Evolutionary conservation across 2,888 invertebrate species (phyloP), one percentile per base, ranked within the genome.

Genomic region (Bedellia somnulentella): DNA sequence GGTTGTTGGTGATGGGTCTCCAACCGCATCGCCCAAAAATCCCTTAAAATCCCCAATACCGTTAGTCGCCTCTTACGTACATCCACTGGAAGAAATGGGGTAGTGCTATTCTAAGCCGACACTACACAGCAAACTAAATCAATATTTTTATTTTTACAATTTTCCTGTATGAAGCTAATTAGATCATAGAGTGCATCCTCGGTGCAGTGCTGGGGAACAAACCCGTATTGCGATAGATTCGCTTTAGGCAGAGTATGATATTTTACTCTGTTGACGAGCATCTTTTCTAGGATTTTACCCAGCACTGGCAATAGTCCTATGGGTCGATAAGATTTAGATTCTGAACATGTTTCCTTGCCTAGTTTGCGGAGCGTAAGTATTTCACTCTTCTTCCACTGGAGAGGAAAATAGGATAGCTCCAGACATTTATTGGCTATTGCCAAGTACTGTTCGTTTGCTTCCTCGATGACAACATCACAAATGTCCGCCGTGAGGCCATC

Each of bases 401-500:
- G n/a, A n/a, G n/a, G n/a, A n/a, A n/a, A n/a, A n/a, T n/a, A n/a
- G n/a, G n/a, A n/a, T n/a, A n/a, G n/a, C n/a, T n/a, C n/a, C n/a
- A n/a, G n/a, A n/a, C n/a, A n/a, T n/a, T n/a, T n/a, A n/a, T n/a
- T n/a, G n/a, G n/a, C n/a, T n/a, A n/a, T n/a, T 13, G 11, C 25
- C 15, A 31, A 14, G 21, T 29, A 32, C 10, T 29, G 8, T 3
- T 23, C 18, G 2, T 6, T 3, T 17, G n/a, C 10, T 9, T n/a
- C n/a, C 4, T 12, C 1, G 14, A 32, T 22, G 1, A 23, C 32
- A 1, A 5, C 14, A 5, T 8, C 2, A 17, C 35, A 35, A 3
- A 35, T 35, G 18, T 35, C 35, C 1, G 36, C 31, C 1, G 36
- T 36, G 15, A 33, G 6, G 36, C 36, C 23, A 32, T 36, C n/a